A percentile compares a stretch with the other conserved stretches of the same genome.
phyloP scores from a whole-genome alignment of 2,888 invertebrate species.

The Mythimna impura region DNA sequence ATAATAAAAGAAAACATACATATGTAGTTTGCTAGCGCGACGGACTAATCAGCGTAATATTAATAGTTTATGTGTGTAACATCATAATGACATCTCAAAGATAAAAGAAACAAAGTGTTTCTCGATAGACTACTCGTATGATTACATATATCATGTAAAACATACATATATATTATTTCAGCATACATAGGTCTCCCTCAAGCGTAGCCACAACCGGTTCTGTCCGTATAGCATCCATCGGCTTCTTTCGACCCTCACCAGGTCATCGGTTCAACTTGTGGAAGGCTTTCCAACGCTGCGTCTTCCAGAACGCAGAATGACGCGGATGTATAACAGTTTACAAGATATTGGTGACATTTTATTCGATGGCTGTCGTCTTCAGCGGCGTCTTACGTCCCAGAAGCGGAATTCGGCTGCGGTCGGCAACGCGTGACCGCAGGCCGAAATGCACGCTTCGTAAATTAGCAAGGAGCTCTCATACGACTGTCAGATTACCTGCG shows the following conservation, averaged over 20 bases:
- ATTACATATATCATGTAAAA: neutral
- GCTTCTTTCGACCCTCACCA: too few species aligned
- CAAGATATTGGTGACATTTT: neutral
- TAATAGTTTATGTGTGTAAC: slow-evolving; percentile 1
- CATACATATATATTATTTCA: too few species aligned
- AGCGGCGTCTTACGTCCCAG: slow-evolving; percentile 67
- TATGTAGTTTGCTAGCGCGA: slow-evolving; percentile 5
- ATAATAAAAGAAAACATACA: too few species aligned
- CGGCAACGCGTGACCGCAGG: slow-evolving; percentile 83
- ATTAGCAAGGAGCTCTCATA: slow-evolving; percentile 84
- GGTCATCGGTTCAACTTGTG: too few species aligned
- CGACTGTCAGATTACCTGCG: slow-evolving; percentile 84
- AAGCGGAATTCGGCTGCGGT: slow-evolving; percentile 83
- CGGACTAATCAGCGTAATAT: slow-evolving; percentile 26
- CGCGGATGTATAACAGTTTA: neutral
- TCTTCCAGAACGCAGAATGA: too few species aligned
- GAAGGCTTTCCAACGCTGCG: too few species aligned
- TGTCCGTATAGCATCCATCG: too few species aligned
- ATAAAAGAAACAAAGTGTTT: slow-evolving; percentile 6
- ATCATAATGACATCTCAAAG: slow-evolving; percentile 19
- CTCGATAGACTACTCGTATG: neutral
- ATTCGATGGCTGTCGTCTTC: slow-evolving; percentile 28
- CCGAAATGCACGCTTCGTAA: slow-evolving; percentile 84
- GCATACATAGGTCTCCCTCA: too few species aligned
- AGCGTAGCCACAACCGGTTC: too few species aligned